A percentile compares a stretch with the other conserved stretches of the same genome.
Evolutionary conservation across 2,888 invertebrate genomes (phyloP).

Genomic region (Neelides folsomi): DNA sequence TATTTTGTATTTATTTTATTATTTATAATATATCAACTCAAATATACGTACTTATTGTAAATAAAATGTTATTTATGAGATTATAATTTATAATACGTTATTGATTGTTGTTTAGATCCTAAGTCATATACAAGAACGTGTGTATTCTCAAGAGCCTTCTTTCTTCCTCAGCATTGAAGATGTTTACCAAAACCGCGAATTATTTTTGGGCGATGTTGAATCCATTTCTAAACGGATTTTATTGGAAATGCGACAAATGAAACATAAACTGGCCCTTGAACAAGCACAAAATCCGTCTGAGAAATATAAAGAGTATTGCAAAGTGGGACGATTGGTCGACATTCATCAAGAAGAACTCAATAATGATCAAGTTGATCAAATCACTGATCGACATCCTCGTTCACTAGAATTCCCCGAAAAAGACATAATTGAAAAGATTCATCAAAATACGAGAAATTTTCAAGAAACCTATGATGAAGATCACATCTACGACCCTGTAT

Average conservation of each 20-base stretch:
- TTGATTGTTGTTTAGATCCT: constrained; percentile 48
- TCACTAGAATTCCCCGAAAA: constrained; percentile 2
- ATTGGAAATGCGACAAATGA: constrained; percentile 29
- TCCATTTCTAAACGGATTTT: constrained; percentile 32
- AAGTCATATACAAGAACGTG: constrained; percentile 59
- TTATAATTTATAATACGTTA: constrained; percentile 1
- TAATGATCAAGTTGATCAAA: too few relatives aligned
- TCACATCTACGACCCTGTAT: constrained; percentile 21
- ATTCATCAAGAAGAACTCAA: too few relatives aligned
- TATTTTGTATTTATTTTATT: too few relatives aligned
- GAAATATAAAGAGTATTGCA: too few relatives aligned
- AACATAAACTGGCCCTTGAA: constrained; percentile 8
- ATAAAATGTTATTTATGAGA: neutral
- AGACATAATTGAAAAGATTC: constrained; percentile 6
- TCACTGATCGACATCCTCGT: neutral
- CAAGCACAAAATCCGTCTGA: neutral
- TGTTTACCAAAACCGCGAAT: constrained; percentile 50
- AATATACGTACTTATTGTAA: too few relatives aligned
- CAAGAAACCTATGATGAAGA: constrained; percentile 8
- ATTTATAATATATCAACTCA: too few relatives aligned
- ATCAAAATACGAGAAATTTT: constrained; percentile 8
- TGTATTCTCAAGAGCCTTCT: constrained; percentile 41
- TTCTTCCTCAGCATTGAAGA: constrained; percentile 52
- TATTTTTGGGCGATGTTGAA: constrained; percentile 45
- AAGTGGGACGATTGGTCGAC: too few relatives aligned